Base-by-base conservation (phyloP, 2,113 vertebrate genomes). In the Bufo gargarizans region DNA sequence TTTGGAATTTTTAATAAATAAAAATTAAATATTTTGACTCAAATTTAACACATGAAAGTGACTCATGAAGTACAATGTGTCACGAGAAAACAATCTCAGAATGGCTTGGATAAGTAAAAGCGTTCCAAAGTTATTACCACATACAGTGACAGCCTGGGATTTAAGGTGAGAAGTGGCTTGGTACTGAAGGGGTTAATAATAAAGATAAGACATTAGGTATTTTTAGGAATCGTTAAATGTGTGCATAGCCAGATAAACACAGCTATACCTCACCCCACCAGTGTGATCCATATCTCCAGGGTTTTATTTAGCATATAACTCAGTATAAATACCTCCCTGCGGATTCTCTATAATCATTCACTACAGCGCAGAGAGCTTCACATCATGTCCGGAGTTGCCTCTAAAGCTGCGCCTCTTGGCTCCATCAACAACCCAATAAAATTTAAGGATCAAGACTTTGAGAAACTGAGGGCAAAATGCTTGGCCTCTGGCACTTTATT, bases 401-500 rank as follows among this genome's bases (percentile, higher is more conserved):
- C 90, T 0, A 65, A 88, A 0, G 91, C 93, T 0, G 93, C 92
- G 0, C 96, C 96, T 0, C 94, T 97, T 0, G 97, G 97, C 0
- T 95, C 95, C 88, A 95, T 93, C 86, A 90, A 90, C 22, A 96
- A 96, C 0, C 95, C 96, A 0, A 7, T 94, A 6, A 96, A 90
- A 55, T 97, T 96, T 89, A 86, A 97, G 90, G 94, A 95, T 82
- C 97, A 99, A 93, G 95, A 97, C 92, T 98, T 95, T 0, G 89
- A 93, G 85, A 77, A 88, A 1, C 95, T 99, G 85, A 93, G 93
- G 84, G 92, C 88, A 0, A 92, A 94, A 79, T 95, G 95, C 74
- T 87, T 92, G 83, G 86, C 91, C 11, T 8, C 90, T 0, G 94
- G 96, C 0, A 84, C 59, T 0, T 93, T 98, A 0, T 98, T 98